These are phyloP conservation scores for Scaptomyza cyrtandrae DNA, from an alignment of 2,888 invertebrate genomes.

Conservation along the genomic window DNA sequence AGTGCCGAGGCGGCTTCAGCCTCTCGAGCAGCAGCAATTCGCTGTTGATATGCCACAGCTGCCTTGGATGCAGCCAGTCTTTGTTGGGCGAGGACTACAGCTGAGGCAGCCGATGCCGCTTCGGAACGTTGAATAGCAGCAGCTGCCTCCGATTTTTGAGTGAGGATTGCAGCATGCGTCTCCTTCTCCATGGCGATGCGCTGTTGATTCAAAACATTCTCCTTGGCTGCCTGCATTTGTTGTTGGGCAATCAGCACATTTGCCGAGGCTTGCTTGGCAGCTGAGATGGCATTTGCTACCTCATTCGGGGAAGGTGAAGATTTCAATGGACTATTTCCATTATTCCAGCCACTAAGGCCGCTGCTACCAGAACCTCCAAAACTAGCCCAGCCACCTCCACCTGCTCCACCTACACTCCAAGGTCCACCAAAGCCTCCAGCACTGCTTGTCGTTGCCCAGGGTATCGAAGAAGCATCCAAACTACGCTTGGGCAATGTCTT, in stretches of 20 bases:
- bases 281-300: slow-evolving; percentile 89
- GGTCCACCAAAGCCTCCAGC: slow-evolving; percentile 33
- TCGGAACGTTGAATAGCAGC: slow-evolving; percentile 89
- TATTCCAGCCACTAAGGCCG: slow-evolving; percentile 41
- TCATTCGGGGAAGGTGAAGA: slow-evolving; percentile 87
- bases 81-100: slow-evolving; percentile 89
- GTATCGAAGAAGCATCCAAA: slow-evolving; percentile 56
- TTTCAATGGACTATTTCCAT: slow-evolving; percentile 40
- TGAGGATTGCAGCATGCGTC: slow-evolving; percentile 88
- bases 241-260: slow-evolving; percentile 90
- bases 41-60: slow-evolving; percentile 89
- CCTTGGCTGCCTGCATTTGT: slow-evolving; percentile 90
- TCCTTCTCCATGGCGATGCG: slow-evolving; percentile 90
- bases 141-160: slow-evolving; percentile 88
- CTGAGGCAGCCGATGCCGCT: slow-evolving; percentile 88
- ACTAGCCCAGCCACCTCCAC: slow-evolving; percentile 43
- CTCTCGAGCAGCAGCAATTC: slow-evolving; percentile 89
- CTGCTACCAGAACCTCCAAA: slow-evolving; percentile 10
- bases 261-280: slow-evolving; percentile 90
- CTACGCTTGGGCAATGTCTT: slow-evolving; percentile 76
- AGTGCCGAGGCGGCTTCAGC: slow-evolving; percentile 90
- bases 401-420: slow-evolving; percentile 52
- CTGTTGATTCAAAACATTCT: slow-evolving; percentile 89
- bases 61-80: slow-evolving; percentile 89
- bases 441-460: slow-evolving; percentile 55